These are phyloP conservation scores for Phengaris arion DNA, from an alignment of 2,888 invertebrate species.

Conservation along the genomic window DNA sequence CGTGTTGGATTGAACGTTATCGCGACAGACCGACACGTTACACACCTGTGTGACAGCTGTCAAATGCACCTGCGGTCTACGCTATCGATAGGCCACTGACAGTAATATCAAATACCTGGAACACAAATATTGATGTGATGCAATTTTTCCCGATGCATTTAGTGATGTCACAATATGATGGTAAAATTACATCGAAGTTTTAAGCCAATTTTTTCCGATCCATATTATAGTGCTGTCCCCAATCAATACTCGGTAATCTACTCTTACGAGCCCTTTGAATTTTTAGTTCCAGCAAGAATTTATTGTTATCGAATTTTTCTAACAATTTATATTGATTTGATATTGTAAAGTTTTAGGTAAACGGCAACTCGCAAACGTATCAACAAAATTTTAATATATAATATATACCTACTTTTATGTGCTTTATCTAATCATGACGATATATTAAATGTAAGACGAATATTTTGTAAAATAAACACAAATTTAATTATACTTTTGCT, in stretches of 20 bases:
- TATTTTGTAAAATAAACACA: slow-evolving; percentile 1
- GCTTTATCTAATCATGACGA: background rate
- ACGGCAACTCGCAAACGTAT: background rate
- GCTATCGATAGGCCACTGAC: background rate
- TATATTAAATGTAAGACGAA: background rate
- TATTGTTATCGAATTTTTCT: background rate
- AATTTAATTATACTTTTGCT: background rate
- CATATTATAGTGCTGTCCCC: too few relatives aligned
- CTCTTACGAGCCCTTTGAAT: background rate
- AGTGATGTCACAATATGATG: background rate
- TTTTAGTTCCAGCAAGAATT: background rate
- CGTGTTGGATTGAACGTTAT: background rate
- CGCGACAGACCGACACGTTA: background rate
- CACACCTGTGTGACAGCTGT: slow-evolving; percentile 1
- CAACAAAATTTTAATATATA: background rate
- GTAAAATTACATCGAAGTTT: background rate
- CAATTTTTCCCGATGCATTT: background rate
- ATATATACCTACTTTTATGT: background rate
- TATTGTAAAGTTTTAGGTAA: background rate
- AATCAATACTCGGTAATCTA: too few relatives aligned
- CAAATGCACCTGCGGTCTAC: background rate
- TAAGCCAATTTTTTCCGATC: too few relatives aligned
- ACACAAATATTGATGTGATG: background rate
- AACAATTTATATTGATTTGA: background rate
- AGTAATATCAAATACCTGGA: background rate